Base-by-base conservation (phyloP, 2,888 invertebrate genomes). In the Ormyrus thymus region DNA sequence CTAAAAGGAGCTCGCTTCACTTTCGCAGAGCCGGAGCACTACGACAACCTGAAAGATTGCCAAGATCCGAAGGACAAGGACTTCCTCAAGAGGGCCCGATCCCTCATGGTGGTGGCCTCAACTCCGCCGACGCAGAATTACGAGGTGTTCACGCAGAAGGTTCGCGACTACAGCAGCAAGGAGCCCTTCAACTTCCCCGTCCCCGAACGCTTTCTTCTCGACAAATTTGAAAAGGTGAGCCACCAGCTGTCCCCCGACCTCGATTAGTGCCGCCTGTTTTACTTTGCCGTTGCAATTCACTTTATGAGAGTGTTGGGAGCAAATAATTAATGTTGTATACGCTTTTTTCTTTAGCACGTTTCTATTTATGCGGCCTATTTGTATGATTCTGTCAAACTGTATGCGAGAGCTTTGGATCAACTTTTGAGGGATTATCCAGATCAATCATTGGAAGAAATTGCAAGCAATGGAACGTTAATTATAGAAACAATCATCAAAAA, bases 301-400 rank as follows among this genome's bases (percentile, higher is more conserved):
- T 7, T 59, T 59, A 59, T 59, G 9, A 61, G 0, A 29, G 29
- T 61, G 10, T 43, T 43, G 9, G 11, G 29, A 43, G 11, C 11
- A 69, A 56, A 11, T 43, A 11, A 53, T 43, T 68, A 4, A 46
- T 29, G 9, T 50, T 29, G 29, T 29, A 4, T 29, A n/a, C 4
- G 2, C 4, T 29, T 29, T 29, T 29, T 29, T 85, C 79, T 92
- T 93, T 92, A 96, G 95, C 95, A 95, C 89, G 95, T 97, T 62
- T 95, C 96, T 58, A 95, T 97, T 84, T 97, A 97, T 89, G 98
- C 98, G 78, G 97, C 97, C 61, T 97, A 98, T 90, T 92, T 97
- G 83, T 98, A 98, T 90, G 98, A 99, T 91, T 97, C 98, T 0
- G 96, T 98, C 56, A 94, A 94, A 89, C 91, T 98, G 51, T 99